These are phyloP conservation scores for Garra rufa DNA, from an alignment of 2,113 vertebrate species.

Conservation along the genomic window DNA sequence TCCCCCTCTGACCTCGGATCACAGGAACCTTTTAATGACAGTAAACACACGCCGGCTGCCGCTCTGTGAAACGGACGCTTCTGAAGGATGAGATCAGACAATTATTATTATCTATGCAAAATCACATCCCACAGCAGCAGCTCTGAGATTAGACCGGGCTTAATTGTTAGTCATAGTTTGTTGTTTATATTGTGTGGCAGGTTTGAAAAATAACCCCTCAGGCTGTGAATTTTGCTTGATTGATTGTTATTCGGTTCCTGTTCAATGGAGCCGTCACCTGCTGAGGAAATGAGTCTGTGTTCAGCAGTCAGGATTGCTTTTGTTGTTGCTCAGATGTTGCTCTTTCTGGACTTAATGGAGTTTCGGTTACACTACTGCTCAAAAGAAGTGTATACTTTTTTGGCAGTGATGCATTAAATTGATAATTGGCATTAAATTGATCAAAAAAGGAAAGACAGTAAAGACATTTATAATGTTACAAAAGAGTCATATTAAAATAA, in stretches of 20 bases:
- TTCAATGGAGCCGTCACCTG: slow-evolving; percentile 21
- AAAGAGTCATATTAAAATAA: not conserved
- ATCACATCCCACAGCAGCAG: slow-evolving; percentile 63
- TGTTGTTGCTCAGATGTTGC: not conserved
- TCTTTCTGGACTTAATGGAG: slow-evolving; percentile 5
- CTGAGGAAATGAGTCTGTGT: not conserved
- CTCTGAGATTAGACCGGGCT: slow-evolving; percentile 64
- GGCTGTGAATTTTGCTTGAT: slow-evolving; percentile 10
- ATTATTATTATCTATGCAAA: slow-evolving; percentile 68
- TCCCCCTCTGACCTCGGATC: slow-evolving; percentile 59
- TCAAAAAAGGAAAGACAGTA: too few relatives aligned
- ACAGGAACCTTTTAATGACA: slow-evolving; percentile 68
- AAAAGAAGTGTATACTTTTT: not conserved
- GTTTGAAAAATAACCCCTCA: not conserved
- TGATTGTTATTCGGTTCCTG: slow-evolving; percentile 5
- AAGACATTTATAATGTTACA: not conserved
- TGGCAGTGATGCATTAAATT: not conserved
- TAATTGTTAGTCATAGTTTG: slow-evolving; percentile 74
- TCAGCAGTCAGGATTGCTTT: slow-evolving; percentile 3
- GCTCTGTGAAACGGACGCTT: not conserved
- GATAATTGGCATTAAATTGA: not conserved
- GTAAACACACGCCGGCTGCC: slow-evolving; percentile 53
- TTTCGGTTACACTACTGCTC: not conserved
- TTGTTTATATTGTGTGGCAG: slow-evolving; percentile 51
- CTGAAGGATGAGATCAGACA: slow-evolving; percentile 62